These are phyloP conservation scores for Chionomys nivalis DNA, from an alignment of 2,113 vertebrate genomes.

Conservation along the genomic window DNA sequence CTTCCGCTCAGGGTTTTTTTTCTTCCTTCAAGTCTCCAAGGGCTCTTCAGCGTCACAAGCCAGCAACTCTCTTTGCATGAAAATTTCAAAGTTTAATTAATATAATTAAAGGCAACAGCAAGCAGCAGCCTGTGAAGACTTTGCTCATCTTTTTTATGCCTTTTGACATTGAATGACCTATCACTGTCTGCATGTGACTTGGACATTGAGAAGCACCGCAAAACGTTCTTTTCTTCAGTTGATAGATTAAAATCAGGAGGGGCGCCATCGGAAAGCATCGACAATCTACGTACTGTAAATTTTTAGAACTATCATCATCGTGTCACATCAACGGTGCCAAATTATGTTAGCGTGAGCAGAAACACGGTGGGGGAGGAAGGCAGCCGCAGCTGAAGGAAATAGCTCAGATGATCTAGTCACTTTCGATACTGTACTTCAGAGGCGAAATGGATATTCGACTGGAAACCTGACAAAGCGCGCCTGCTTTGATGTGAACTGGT, in stretches of 20 bases:
- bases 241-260: slow-evolving; percentile 86
- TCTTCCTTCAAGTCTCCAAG: slow-evolving; percentile 85
- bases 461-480: slow-evolving; percentile 98
- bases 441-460: slow-evolving; percentile 98
- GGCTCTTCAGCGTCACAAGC: slow-evolving; percentile 89
- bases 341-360: slow-evolving; percentile 93
- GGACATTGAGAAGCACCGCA: slow-evolving; percentile 83
- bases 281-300: slow-evolving; percentile 88
- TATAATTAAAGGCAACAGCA: slow-evolving; percentile 98
- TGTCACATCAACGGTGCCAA: slow-evolving; percentile 93
- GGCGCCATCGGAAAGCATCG: slow-evolving; percentile 80
- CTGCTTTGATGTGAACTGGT: slow-evolving; percentile 97
- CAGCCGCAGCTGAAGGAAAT: slow-evolving; percentile 95
- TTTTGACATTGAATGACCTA: slow-evolving; percentile 97
- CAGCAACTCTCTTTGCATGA: slow-evolving; percentile 89
- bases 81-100: slow-evolving; percentile 98
- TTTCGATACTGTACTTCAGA: slow-evolving; percentile 98
- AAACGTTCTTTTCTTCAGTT: slow-evolving; percentile 90
- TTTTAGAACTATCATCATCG: slow-evolving; percentile 88
- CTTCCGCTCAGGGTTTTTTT: slow-evolving; percentile 86
- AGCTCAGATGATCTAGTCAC: slow-evolving; percentile 99
- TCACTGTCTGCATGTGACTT: slow-evolving; percentile 85
- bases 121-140: slow-evolving; percentile 97
- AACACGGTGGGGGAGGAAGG: slow-evolving; percentile 91
- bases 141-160: slow-evolving; percentile 94